Evolutionary conservation across 2,888 invertebrate genomes (phyloP).

Genomic region (Diplazon laetatorius): DNA sequence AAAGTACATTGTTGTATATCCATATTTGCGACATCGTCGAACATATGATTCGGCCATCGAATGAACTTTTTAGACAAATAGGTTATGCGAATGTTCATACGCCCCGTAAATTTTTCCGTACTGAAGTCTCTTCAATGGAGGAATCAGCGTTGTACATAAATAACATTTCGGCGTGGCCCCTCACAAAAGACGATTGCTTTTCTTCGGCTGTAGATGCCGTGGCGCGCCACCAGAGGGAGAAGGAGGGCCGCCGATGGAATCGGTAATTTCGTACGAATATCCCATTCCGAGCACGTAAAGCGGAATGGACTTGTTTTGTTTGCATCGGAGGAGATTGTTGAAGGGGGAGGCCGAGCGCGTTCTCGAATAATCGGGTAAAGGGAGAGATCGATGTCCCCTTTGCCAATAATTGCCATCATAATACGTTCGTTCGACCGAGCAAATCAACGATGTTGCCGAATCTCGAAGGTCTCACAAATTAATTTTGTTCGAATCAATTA

Average conservation of each 20-base stretch:
- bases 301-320: conserved; percentile 57
- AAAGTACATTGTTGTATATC: background rate
- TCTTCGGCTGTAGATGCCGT: conserved; percentile 8
- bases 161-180: conserved; percentile 7
- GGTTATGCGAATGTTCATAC: conserved; percentile 61
- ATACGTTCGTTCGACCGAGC: background rate
- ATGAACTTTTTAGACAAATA: conserved; percentile 61
- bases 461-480: too few species aligned
- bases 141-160: conserved; percentile 32
- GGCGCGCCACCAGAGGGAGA: background rate
- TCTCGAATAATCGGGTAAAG: background rate
- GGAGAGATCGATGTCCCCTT: conserved; percentile 21
- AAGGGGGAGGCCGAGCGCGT: background rate
- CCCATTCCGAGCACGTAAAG: conserved; percentile 45
- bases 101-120: conserved; percentile 4
- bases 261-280: conserved; percentile 30
- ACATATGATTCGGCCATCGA: conserved; percentile 52
- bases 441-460: background rate
- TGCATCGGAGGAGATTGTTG: conserved; percentile 36
- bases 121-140: conserved; percentile 5
- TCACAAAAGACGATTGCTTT: conserved; percentile 38
- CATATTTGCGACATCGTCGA: background rate
- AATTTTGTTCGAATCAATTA: too few species aligned
- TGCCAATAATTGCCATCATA: conserved; percentile 26
- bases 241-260: background rate